Conservation (phyloP, 1,140 invertebrate species). For the Periplaneta americana region DNA sequence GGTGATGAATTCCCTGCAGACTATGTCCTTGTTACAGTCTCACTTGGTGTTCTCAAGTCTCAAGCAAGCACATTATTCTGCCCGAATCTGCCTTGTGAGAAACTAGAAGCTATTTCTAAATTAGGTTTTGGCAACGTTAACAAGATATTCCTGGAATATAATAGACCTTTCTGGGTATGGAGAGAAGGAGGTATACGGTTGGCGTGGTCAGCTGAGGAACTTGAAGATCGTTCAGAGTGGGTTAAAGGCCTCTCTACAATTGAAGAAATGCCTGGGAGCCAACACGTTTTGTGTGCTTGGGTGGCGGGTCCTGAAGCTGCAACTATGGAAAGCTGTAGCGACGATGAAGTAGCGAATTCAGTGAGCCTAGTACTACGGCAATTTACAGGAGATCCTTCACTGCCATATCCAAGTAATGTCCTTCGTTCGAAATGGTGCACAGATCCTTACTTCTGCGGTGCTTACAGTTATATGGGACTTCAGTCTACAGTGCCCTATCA, state of each 20-base stretch:
- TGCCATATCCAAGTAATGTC: constrained; percentile 61
- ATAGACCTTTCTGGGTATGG: constrained; percentile 63
- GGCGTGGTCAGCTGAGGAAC: constrained; percentile 56
- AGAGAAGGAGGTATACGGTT: constrained; percentile 49
- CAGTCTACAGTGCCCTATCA: constrained; percentile 58
- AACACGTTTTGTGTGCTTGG: constrained; percentile 58
- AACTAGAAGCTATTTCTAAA: constrained; percentile 66
- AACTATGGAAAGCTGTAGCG: constrained; percentile 69
- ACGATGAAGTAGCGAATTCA: constrained; percentile 64
- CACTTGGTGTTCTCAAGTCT: constrained; percentile 78
- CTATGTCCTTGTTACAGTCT: constrained; percentile 76
- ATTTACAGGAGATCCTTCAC: constrained; percentile 59
- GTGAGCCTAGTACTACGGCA: constrained; percentile 56
- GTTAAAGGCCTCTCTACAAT: constrained; percentile 41
- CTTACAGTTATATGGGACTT: constrained; percentile 63
- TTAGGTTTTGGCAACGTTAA: constrained; percentile 53
- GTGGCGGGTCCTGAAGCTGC: constrained; percentile 63
- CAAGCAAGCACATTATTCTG: constrained; percentile 66
- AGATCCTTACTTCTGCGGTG: constrained; percentile 63
- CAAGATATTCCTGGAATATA: constrained; percentile 80
- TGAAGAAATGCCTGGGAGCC: constrained; percentile 59
- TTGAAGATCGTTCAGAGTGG: constrained; percentile 56
- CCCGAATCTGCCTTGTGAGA: constrained; percentile 64
- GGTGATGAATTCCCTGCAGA: constrained; percentile 65
- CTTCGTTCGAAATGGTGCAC: constrained; percentile 62